Conservation (phyloP, 1,140 invertebrate genomes). For the Zelostemma sp. region DNA sequence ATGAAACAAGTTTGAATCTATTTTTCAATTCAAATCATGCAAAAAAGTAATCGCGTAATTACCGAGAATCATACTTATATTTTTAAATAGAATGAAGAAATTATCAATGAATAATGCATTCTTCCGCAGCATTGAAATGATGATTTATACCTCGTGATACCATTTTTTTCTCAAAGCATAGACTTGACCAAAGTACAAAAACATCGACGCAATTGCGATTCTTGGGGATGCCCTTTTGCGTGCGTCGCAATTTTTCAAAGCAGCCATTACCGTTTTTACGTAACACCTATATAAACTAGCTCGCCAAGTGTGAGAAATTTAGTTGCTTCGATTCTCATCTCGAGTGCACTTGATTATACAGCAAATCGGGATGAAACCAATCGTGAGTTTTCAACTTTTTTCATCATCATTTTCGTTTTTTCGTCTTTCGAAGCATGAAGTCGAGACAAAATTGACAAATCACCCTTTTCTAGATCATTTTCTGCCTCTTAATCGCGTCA, state of each 20-base stretch:
- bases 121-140: no score
- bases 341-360: constrained; percentile 4
- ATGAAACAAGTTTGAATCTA: no score
- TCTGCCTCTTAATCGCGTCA: constrained; percentile 49
- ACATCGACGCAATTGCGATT: constrained; percentile 18
- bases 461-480: constrained; percentile 50
- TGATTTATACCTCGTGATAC: no score
- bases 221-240: constrained; percentile 25
- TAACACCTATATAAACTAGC: constrained; percentile 34
- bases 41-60: no score
- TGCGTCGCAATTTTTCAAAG: constrained; percentile 4
- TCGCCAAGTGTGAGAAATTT: constrained; percentile 15
- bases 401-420: not conserved
- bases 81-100: no score
- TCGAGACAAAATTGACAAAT: no score
- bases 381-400: constrained; percentile 15
- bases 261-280: constrained; percentile 20
- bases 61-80: no score
- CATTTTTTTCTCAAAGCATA: constrained; percentile 12
- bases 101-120: no score
- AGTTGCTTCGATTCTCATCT: constrained; percentile 21
- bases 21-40: no score
- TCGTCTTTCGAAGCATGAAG: no score
- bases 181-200: constrained; percentile 36
- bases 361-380: constrained; percentile 18